A percentile compares a stretch with the other conserved stretches of the same genome.
phyloP scores from a whole-genome alignment of 2,113 vertebrate genomes.

The Brachypteracias leptosomus region DNA sequence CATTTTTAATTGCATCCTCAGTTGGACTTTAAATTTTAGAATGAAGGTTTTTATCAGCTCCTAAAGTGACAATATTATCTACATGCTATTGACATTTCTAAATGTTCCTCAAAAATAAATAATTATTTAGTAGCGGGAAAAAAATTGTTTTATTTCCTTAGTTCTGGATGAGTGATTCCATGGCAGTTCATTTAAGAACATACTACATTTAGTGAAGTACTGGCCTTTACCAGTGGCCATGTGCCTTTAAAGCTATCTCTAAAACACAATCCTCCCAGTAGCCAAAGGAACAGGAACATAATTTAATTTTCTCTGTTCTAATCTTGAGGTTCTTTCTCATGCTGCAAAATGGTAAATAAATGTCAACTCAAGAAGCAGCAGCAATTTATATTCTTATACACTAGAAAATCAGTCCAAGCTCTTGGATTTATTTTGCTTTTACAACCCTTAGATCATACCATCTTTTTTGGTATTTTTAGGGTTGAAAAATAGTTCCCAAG shows the following conservation, averaged over 20 bases:
- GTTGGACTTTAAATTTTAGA: not conserved
- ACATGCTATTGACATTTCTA: not conserved
- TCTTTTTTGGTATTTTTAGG: slow-evolving; percentile 24
- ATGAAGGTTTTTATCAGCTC: not conserved
- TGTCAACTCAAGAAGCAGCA: slow-evolving; percentile 41
- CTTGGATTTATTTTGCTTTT: slow-evolving; percentile 61
- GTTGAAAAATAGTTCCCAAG: slow-evolving; percentile 48
- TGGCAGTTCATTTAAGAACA: not conserved
- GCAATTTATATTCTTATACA: slow-evolving; percentile 40
- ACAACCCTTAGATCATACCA: not conserved
- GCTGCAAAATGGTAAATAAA: slow-evolving; percentile 59
- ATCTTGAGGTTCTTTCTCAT: slow-evolving; percentile 36
- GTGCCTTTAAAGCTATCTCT: slow-evolving; percentile 38
- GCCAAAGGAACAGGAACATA: slow-evolving; percentile 28
- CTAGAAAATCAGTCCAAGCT: slow-evolving; percentile 35
- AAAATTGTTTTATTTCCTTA: not conserved
- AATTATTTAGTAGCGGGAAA: not conserved
- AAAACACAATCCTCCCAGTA: not conserved
- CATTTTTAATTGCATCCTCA: not conserved
- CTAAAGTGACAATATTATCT: not conserved
- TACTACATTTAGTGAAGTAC: not conserved
- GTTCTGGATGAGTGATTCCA: not conserved
- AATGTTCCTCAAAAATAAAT: not conserved
- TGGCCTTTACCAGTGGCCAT: not conserved
- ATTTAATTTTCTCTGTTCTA: slow-evolving; percentile 61